Conservation (phyloP, 1,140 invertebrate species). For the Listronotus oregonensis region DNA sequence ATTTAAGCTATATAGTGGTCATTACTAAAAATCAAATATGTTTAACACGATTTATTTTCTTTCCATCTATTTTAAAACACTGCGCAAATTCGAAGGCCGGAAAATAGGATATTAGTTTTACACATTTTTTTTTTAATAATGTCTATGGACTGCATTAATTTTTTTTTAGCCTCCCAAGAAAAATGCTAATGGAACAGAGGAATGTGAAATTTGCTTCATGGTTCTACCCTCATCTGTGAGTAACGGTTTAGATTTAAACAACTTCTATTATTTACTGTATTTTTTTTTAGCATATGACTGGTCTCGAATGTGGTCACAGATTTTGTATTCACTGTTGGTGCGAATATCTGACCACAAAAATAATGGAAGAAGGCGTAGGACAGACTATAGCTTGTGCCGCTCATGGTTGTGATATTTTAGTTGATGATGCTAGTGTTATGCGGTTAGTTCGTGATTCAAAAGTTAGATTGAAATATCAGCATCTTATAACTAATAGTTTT, state of each 20-base stretch:
- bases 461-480: conserved; percentile 96
- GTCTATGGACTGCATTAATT: conserved; percentile 17
- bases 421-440: conserved; percentile 97
- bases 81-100: too few species aligned
- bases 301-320: conserved; percentile 93
- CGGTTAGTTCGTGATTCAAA: conserved; percentile 87
- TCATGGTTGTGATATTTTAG: conserved; percentile 89
- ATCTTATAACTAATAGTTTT: conserved; percentile 98
- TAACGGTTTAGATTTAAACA: conserved; percentile 45
- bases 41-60: too few species aligned
- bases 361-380: conserved; percentile 95
- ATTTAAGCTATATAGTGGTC: too few species aligned
- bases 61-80: too few species aligned
- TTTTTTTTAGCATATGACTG: conserved; percentile 87
- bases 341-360: conserved; percentile 97
- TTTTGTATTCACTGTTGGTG: conserved; percentile 96
- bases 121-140: too few species aligned
- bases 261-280: conserved; percentile 5
- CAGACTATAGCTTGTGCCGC: conserved; percentile 96
- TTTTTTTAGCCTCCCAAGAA: conserved; percentile 54
- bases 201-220: conserved; percentile 93
- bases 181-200: conserved; percentile 72
- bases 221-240: conserved; percentile 79
- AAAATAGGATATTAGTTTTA: too few species aligned
- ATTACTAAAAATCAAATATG: too few species aligned